A percentile compares a stretch with the other conserved stretches of the same genome.
Conservation (phyloP, 37 sponge, comb jelly and placozoan species). For the Agelas oroides region DNA sequence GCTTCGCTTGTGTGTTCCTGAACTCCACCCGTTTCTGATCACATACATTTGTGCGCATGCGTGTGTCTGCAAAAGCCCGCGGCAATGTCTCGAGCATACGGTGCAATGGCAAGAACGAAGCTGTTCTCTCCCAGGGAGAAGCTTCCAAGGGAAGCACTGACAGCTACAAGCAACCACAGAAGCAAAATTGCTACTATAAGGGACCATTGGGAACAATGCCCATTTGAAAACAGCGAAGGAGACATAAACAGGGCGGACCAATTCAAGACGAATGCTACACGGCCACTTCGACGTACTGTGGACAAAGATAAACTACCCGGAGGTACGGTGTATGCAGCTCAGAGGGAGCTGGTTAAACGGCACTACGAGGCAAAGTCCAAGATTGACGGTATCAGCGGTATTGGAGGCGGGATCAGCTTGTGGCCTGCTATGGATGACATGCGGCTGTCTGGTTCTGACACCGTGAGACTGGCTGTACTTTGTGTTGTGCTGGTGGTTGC, state of each 20-base stretch:
- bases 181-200: slow-evolving; percentile 2
- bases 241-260: too few relatives aligned
- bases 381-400: not conserved
- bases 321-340: not conserved
- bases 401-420: slow-evolving; percentile 53
- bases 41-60: too few relatives aligned
- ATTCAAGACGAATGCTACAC: too few relatives aligned
- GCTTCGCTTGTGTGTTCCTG: too few relatives aligned
- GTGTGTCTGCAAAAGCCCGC: too few relatives aligned
- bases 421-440: slow-evolving; percentile 66
- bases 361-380: slow-evolving; percentile 55
- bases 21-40: too few relatives aligned
- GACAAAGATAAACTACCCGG: not conserved
- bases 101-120: too few relatives aligned
- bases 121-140: too few relatives aligned
- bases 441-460: slow-evolving; percentile 36
- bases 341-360: slow-evolving; percentile 17
- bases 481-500: not conserved
- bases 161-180: not conserved
- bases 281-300: not conserved
- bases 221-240: too few relatives aligned
- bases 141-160: too few relatives aligned
- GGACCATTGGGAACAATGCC: slow-evolving; percentile 5
- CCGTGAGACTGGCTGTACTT: not conserved
- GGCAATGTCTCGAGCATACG: too few relatives aligned